Evolutionary conservation across 2,113 vertebrate species (phyloP).

Genomic region (Isichthys henryi): DNA sequence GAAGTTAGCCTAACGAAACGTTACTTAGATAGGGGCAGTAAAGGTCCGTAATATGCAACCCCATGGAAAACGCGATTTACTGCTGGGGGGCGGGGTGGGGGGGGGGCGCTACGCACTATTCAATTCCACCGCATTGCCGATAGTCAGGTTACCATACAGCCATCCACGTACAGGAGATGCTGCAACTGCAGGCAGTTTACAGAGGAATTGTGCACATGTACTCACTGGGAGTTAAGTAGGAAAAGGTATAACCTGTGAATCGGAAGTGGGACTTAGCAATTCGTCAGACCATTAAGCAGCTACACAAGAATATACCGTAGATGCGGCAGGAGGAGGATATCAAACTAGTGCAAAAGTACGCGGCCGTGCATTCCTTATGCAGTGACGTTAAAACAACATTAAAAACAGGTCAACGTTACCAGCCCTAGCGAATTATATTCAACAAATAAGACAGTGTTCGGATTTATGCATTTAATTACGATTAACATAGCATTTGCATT

Average conservation of each 20-base stretch:
- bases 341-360: slow-evolving; percentile 1
- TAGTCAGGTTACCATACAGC: not conserved
- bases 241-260: not conserved
- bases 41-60: not conserved
- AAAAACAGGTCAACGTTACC: not conserved
- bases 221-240: not conserved
- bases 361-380: not conserved
- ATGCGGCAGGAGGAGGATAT: not conserved
- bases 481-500: not conserved
- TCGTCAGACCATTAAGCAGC: not conserved
- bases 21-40: not conserved
- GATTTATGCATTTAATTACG: not conserved
- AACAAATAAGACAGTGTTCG: not conserved
- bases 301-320: not conserved
- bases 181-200: not conserved
- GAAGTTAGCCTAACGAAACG: not conserved
- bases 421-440: not conserved
- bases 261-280: not conserved
- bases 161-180: not conserved
- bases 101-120: not conserved
- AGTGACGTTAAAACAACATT: not conserved
- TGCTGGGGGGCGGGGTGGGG: not conserved
- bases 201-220: not conserved
- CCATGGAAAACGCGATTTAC: not conserved
- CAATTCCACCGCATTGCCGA: slow-evolving; percentile 11